Percentiles rank a stretch among this genome's conserved stretches.
Evolutionary conservation across 2,888 invertebrate genomes (phyloP).

Genomic region (Cephus runcator): DNA sequence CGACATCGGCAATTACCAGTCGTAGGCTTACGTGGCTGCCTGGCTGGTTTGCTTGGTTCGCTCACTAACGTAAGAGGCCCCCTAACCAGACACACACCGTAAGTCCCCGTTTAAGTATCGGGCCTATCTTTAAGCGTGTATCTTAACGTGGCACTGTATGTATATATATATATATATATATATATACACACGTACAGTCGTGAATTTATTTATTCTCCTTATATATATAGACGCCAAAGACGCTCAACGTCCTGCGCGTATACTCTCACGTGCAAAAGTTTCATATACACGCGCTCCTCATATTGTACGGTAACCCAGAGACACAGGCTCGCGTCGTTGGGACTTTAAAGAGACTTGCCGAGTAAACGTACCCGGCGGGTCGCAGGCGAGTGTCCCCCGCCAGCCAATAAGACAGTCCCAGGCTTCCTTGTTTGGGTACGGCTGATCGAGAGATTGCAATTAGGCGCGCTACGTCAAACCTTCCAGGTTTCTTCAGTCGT

Average conservation of each 20-base stretch:
- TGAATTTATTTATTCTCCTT: background rate
- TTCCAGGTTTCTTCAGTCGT: conserved; percentile 20
- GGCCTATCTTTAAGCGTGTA: background rate
- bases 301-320: background rate
- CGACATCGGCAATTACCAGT: conserved; percentile 48
- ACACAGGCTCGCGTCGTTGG: background rate
- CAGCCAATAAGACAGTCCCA: conserved; percentile 35
- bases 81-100: no score
- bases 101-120: background rate
- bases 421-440: conserved; percentile 46
- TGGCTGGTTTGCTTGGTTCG: background rate
- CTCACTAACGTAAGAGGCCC: background rate
- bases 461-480: conserved; percentile 50
- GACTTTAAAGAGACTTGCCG: background rate
- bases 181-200: background rate
- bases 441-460: conserved; percentile 45
- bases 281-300: background rate
- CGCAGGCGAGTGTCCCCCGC: background rate
- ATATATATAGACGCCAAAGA: background rate
- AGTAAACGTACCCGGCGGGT: conserved; percentile 1
- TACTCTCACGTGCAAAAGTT: background rate
- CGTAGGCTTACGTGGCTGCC: conserved; percentile 11
- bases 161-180: background rate
- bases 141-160: background rate
- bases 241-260: background rate